Conservation (phyloP, 2,888 invertebrate genomes). For the Chymomyza amoena region DNA sequence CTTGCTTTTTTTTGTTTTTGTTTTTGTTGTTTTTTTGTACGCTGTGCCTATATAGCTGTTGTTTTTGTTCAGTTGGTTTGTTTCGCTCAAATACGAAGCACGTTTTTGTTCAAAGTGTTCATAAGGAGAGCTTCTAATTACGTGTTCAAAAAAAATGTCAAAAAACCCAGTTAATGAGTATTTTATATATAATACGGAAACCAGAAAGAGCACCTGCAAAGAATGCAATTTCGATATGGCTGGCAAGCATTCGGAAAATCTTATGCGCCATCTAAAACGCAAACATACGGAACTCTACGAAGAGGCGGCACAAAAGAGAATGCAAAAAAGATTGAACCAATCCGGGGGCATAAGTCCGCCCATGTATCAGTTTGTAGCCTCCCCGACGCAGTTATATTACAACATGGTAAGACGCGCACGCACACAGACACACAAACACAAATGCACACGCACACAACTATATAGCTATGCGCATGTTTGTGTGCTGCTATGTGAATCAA, state of each 20-base stretch:
- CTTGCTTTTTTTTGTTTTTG: slow-evolving; percentile 34
- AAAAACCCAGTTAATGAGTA: slow-evolving; percentile 51
- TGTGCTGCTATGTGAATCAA: no score
- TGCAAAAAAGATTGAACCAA: not conserved
- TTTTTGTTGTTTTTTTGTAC: not conserved
- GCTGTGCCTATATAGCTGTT: not conserved
- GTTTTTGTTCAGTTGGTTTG: slow-evolving; percentile 21
- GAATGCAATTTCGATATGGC: slow-evolving; percentile 50
- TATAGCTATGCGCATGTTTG: no score
- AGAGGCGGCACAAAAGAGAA: slow-evolving; percentile 36
- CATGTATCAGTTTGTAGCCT: slow-evolving; percentile 44
- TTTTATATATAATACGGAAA: slow-evolving; percentile 52
- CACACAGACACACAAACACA: no score
- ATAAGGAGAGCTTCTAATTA: no score
- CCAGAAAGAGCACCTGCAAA: slow-evolving; percentile 52
- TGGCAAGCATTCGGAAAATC: slow-evolving; percentile 56
- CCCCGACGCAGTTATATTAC: slow-evolving; percentile 41
- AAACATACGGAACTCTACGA: slow-evolving; percentile 44
- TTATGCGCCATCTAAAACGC: slow-evolving; percentile 55
- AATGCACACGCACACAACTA: no score
- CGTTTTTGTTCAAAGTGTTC: not conserved
- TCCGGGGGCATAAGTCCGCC: slow-evolving; percentile 21
- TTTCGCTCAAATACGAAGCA: slow-evolving; percentile 42
- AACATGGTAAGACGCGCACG: slow-evolving; percentile 38
- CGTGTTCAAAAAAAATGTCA: not conserved